phyloP scores from a whole-genome alignment of 2,888 invertebrate species.

The Xylophagus ater region DNA sequence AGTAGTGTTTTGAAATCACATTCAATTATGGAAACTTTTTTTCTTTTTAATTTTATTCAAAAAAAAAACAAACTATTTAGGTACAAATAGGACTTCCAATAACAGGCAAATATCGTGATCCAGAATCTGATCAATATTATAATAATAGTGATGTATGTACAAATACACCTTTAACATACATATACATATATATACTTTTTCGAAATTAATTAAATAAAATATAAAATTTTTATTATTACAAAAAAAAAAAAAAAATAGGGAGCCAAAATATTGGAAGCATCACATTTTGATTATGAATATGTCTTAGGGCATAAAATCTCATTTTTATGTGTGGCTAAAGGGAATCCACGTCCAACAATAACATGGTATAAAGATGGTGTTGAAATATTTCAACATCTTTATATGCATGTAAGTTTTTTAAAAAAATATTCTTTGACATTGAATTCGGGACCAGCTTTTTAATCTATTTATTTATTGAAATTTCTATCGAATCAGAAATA shows the following conservation, averaged over 20 bases:
- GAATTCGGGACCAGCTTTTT: neutral
- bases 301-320: constrained; percentile 89
- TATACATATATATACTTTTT: neutral
- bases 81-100: constrained; percentile 79
- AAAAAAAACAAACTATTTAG: constrained; percentile 29
- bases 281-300: constrained; percentile 89
- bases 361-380: constrained; percentile 95
- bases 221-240: neutral
- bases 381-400: constrained; percentile 81
- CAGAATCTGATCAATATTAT: constrained; percentile 83
- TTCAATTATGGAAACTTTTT: too few species aligned
- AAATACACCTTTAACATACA: neutral
- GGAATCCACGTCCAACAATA: constrained; percentile 80
- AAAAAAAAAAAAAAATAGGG: constrained; percentile 47
- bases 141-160: constrained; percentile 71
- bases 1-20: too few species aligned
- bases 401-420: constrained; percentile 70
- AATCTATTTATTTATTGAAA: neutral
- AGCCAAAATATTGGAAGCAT: constrained; percentile 77
- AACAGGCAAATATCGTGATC: constrained; percentile 80
- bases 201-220: constrained; percentile 1
- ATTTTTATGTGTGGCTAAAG: constrained; percentile 82
- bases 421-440: too few species aligned
- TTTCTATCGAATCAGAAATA: too few species aligned
- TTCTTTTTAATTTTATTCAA: neutral